These are phyloP conservation scores for Catharus ustulatus DNA, from an alignment of 2,797 vertebrate species.

Conservation along the genomic window DNA sequence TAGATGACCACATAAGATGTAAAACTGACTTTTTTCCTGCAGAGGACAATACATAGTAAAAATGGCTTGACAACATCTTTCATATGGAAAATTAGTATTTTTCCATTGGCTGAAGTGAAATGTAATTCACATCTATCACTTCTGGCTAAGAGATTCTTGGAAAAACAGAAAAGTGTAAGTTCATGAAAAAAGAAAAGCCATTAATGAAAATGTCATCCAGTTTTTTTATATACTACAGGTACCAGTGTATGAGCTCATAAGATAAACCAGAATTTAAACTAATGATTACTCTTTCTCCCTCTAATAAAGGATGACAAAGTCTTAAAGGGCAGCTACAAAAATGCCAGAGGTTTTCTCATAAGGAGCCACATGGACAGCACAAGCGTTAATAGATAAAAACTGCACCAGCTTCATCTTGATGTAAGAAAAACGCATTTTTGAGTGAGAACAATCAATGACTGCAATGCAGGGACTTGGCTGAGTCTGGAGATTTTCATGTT, in stretches of 20 bases:
- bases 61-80: background rate
- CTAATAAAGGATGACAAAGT: background rate
- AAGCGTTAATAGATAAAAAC: background rate
- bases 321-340: background rate
- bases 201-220: background rate
- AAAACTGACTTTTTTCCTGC: background rate
- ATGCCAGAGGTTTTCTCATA: background rate
- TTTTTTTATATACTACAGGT: background rate
- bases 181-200: background rate
- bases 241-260: background rate
- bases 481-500: background rate
- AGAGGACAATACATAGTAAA: background rate
- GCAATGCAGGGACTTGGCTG: rapidly evolving
- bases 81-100: background rate
- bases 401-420: background rate
- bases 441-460: background rate
- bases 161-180: background rate
- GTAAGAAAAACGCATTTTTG: background rate
- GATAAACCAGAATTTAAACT: background rate
- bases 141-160: background rate
- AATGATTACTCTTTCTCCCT: background rate
- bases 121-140: background rate
- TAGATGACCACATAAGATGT: background rate
- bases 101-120: background rate
- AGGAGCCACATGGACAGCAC: background rate